A percentile compares a stretch with the other conserved stretches of the same genome.
Evolutionary conservation across 2,113 vertebrate species (phyloP).

Genomic region (Perognathus longimembris): DNA sequence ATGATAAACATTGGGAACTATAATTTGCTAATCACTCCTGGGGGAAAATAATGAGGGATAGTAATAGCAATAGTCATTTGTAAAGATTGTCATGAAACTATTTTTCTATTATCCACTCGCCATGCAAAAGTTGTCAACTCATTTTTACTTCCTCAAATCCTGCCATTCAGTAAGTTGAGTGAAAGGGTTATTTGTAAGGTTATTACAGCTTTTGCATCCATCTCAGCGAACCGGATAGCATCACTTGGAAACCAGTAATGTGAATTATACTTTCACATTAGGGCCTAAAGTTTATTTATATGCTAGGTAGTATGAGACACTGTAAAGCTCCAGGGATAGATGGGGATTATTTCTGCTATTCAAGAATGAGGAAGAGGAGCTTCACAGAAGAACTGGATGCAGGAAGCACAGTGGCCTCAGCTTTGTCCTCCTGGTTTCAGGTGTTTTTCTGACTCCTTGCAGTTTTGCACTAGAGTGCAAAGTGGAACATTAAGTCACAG

Average conservation of each 20-base stretch:
- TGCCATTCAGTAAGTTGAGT: background rate
- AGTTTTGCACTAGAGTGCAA: background rate
- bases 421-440: constrained; percentile 9
- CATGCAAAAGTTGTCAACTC: background rate
- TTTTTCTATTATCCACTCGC: background rate
- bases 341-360: background rate
- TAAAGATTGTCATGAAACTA: background rate
- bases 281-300: background rate
- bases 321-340: background rate
- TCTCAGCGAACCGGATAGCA: background rate
- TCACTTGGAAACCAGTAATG: background rate
- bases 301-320: background rate
- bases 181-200: background rate
- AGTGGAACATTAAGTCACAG: background rate
- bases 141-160: background rate
- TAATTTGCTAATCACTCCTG: constrained; percentile 10
- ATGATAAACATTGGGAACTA: background rate
- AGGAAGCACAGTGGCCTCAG: background rate
- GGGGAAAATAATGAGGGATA: background rate
- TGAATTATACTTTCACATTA: background rate
- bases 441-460: constrained; percentile 19
- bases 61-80: background rate
- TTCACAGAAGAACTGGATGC: constrained; percentile 9
- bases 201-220: background rate
- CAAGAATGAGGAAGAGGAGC: background rate